Percentiles rank a stretch among this genome's conserved stretches.
Conservation (phyloP, 1,140 invertebrate genomes). For the Trachelipus rathkii region DNA sequence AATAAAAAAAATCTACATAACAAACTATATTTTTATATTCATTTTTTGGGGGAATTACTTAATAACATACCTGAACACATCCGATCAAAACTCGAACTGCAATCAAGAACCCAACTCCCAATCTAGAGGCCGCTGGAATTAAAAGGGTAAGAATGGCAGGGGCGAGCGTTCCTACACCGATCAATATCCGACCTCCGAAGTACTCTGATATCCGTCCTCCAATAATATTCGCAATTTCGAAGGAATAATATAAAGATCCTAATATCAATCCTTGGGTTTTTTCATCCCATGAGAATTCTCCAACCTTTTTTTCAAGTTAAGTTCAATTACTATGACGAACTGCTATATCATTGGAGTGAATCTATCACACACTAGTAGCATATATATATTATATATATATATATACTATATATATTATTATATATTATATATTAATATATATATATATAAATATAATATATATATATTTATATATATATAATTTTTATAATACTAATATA, state of each 20-base stretch:
- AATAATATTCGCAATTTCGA: constrained; percentile 61
- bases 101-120: constrained; percentile 48
- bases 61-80: background rate
- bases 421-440: too few relatives aligned
- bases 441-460: too few relatives aligned
- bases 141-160: constrained; percentile 77
- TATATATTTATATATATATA: too few relatives aligned
- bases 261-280: constrained; percentile 30
- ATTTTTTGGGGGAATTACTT: background rate
- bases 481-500: too few relatives aligned
- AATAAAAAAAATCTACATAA: too few relatives aligned
- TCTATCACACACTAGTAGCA: too few relatives aligned
- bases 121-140: constrained; percentile 66
- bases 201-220: constrained; percentile 70
- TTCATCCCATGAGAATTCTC: constrained; percentile 35
- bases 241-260: constrained; percentile 39
- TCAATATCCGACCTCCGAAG: constrained; percentile 75
- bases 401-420: too few relatives aligned
- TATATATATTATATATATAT: too few relatives aligned
- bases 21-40: too few relatives aligned
- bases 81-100: constrained; percentile 47
- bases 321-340: too few relatives aligned
- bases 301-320: constrained; percentile 17
- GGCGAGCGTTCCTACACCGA: constrained; percentile 71
- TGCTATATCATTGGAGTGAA: too few relatives aligned